Evolutionary conservation across 2,113 vertebrate genomes (phyloP).

Genomic region (Otis tarda): DNA sequence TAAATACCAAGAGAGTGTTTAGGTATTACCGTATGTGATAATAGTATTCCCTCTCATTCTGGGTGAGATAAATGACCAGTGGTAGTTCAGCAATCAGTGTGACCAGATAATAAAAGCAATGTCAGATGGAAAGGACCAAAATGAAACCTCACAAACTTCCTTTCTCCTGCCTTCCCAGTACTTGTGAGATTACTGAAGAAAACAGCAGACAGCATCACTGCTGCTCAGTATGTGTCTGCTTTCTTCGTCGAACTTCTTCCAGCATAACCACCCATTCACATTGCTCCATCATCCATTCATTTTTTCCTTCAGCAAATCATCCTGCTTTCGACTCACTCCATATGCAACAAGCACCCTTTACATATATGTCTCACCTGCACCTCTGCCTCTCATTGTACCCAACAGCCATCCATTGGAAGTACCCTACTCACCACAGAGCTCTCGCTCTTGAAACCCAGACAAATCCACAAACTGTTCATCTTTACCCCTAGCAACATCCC

Average conservation of each 20-base stretch:
- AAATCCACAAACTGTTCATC: background rate
- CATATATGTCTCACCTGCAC: background rate
- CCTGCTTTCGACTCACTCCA: background rate
- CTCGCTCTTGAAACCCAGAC: background rate
- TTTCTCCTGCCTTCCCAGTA: background rate
- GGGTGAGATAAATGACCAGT: background rate
- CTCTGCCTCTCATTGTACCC: background rate
- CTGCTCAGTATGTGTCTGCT: background rate
- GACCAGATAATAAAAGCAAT: background rate
- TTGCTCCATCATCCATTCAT: background rate
- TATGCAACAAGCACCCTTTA: background rate
- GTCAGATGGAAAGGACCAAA: background rate
- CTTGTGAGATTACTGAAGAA: background rate
- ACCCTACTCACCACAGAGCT: background rate
- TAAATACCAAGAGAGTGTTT: background rate
- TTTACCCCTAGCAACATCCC: background rate
- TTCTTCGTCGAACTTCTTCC: background rate
- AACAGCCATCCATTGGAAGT: background rate
- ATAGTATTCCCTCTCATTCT: background rate
- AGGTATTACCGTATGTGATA: accelerated
- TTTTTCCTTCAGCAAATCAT: background rate
- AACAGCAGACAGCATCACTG: background rate
- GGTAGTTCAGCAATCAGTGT: background rate
- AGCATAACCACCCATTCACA: background rate
- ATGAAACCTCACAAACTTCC: background rate